Evolutionary conservation across 53 echinoderm and acorn worm species (phyloP), one percentile per base, ranked within the genome.

Genomic region (Temnopleurus reevesii): DNA sequence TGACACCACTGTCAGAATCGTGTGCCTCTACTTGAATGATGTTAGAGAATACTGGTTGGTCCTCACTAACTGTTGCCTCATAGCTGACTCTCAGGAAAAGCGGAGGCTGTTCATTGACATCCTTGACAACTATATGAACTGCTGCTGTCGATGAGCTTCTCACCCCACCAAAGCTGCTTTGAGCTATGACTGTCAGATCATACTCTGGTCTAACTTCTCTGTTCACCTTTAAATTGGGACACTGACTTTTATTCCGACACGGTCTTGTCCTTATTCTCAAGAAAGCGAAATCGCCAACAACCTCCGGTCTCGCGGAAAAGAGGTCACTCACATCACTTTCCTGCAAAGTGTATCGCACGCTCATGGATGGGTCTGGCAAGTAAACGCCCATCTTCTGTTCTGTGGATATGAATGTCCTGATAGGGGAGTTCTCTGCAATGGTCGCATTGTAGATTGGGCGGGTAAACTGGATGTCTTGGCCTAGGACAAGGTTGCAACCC

Each of bases 331-430:
- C 36, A 41, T 77, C 76, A 2, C 86, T 87, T 0, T 80, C 89
- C 13, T 46, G 23, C 13, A 95, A 80, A 0, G 59, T 92, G 65
- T 95, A 98, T 59, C 80, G 86, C 12, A 95, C 80, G 55, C 49
- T 81, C 27, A 91, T 44, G 12, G 89, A 85, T 19, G 86, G 86
- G 51, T 95, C 94, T 15, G 83, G 51, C 29, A 98, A 57, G 76
- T 95, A 94, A 36, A 98, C 93, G 13, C 98, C 98, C 89, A 94
- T 95, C 84, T 98, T 98, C 53, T 93, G 94, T 58, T 98, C 92
- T 28, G 95, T 92, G 41, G 92, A 91, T 44, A 98, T 79, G 59
- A 94, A 94, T 53, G 94, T 96, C 83, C 94, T 96, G 81, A 93
- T 91, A 5, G 92, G 93, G 18, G 95, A 90, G 89, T 95, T 98